Conservation (phyloP, 1,140 invertebrate genomes). For the Zelostemma sp. region DNA sequence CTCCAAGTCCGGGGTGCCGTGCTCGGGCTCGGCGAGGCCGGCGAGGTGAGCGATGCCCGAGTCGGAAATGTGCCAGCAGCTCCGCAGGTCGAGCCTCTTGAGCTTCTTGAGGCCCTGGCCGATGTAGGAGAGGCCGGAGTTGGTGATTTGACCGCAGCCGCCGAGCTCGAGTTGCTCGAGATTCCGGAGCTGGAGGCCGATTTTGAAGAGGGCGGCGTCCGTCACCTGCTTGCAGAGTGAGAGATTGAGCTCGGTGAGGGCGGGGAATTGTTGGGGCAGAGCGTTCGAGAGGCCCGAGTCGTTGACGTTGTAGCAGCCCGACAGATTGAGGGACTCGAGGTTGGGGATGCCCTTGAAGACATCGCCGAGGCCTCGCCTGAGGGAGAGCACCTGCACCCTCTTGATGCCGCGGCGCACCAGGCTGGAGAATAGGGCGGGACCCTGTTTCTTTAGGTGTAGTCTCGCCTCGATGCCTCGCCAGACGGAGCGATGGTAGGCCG, state of each 20-base stretch:
- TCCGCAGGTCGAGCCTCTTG: slow-evolving; percentile 86
- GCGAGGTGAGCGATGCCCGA: slow-evolving; percentile 89
- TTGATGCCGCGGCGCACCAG: slow-evolving; percentile 89
- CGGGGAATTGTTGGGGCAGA: slow-evolving; percentile 79
- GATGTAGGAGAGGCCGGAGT: slow-evolving; percentile 85
- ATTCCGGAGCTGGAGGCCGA: slow-evolving; percentile 89
- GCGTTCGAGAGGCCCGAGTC: slow-evolving; percentile 85
- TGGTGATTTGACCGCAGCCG: slow-evolving; percentile 92
- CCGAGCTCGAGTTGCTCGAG: slow-evolving; percentile 89
- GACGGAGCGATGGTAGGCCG: slow-evolving; percentile 90
- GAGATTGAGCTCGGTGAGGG: slow-evolving; percentile 85
- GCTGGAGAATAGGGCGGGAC: slow-evolving; percentile 86
- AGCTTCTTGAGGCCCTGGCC: slow-evolving; percentile 89
- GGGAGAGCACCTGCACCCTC: slow-evolving; percentile 85
- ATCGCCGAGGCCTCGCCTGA: slow-evolving; percentile 86
- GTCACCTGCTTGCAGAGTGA: slow-evolving; percentile 96
- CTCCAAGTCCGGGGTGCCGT: slow-evolving; percentile 82
- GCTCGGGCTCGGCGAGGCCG: slow-evolving; percentile 76
- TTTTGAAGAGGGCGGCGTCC: slow-evolving; percentile 84
- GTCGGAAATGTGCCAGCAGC: slow-evolving; percentile 93
- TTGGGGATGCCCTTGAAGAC: slow-evolving; percentile 88
- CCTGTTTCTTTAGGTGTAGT: slow-evolving; percentile 86
- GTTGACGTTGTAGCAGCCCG: slow-evolving; percentile 93
- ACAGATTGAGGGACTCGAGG: slow-evolving; percentile 88
- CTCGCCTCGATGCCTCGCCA: slow-evolving; percentile 94